Evolutionary conservation across 2,113 vertebrate genomes (phyloP).

Genomic region (Proteles cristata): DNA sequence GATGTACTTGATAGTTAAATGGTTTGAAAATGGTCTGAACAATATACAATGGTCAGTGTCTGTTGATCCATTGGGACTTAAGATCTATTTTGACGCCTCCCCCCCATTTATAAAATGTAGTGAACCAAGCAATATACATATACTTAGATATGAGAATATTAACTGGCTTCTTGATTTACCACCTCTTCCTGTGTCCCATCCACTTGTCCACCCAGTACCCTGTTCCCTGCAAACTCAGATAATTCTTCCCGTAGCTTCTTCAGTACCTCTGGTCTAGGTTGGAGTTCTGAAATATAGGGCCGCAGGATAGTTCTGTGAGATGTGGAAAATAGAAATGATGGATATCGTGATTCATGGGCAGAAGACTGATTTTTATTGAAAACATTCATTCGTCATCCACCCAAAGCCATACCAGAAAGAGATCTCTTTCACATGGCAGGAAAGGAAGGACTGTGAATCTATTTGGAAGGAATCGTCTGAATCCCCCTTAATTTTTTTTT

Average conservation of each 20-base stretch:
- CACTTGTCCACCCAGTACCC: fast-evolving
- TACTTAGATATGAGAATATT: not conserved
- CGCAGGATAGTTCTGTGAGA: too few species aligned
- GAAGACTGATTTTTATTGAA: not conserved
- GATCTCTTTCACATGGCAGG: not conserved
- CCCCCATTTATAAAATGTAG: not conserved
- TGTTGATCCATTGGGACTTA: not conserved
- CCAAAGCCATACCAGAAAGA: not conserved
- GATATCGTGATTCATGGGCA: fast-evolving
- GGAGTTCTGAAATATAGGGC: too few species aligned
- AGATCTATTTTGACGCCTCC: not conserved
- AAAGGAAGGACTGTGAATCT: fast-evolving
- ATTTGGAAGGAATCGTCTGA: not conserved
- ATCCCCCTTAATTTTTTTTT: not conserved
- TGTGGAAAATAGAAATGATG: fast-evolving
- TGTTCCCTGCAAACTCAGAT: fast-evolving
- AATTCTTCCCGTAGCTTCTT: fast-evolving
- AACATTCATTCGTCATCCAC: not conserved
- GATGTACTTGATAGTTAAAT: not conserved
- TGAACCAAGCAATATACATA: not conserved
- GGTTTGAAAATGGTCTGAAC: not conserved
- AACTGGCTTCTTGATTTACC: too few species aligned
- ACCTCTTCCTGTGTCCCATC: not conserved
- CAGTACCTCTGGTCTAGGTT: fast-evolving
- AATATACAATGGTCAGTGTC: not conserved